These are phyloP conservation scores for Myiagra hebetior DNA, from an alignment of 2,113 vertebrate genomes.

Conservation along the genomic window DNA sequence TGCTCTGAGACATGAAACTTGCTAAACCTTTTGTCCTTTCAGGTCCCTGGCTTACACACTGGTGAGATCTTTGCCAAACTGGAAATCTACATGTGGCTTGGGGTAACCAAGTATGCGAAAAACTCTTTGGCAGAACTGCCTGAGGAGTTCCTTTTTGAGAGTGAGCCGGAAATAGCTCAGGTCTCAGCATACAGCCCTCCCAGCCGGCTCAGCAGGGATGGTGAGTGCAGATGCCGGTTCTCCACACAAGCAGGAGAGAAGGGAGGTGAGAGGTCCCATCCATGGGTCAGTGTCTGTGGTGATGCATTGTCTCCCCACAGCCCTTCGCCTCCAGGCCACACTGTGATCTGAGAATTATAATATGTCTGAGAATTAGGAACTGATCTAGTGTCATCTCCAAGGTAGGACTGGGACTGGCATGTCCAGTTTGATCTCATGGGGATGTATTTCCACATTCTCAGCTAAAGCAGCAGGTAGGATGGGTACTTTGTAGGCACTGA, in stretches of 20 bases:
- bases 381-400: not conserved
- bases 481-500: not conserved
- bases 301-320: not conserved
- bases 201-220: constrained; percentile 77
- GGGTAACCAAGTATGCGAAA: constrained; percentile 84
- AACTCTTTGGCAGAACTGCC: constrained; percentile 80
- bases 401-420: not conserved
- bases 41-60: constrained; percentile 76
- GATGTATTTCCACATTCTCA: not conserved
- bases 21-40: not conserved
- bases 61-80: constrained; percentile 89
- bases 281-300: not conserved
- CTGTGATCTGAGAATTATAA: not conserved
- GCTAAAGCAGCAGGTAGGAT: not conserved
- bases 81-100: constrained; percentile 92
- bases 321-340: not conserved
- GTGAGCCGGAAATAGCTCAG: constrained; percentile 24
- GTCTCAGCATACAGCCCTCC: constrained; percentile 66
- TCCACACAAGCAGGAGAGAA: not conserved
- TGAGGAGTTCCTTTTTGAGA: constrained; percentile 79
- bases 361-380: not conserved
- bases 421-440: not conserved
- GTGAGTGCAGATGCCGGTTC: constrained; percentile 59
- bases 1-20: not conserved
- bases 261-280: not conserved